Conservation (phyloP, 1,140 invertebrate genomes). For the Leptinotarsa lineolata region DNA sequence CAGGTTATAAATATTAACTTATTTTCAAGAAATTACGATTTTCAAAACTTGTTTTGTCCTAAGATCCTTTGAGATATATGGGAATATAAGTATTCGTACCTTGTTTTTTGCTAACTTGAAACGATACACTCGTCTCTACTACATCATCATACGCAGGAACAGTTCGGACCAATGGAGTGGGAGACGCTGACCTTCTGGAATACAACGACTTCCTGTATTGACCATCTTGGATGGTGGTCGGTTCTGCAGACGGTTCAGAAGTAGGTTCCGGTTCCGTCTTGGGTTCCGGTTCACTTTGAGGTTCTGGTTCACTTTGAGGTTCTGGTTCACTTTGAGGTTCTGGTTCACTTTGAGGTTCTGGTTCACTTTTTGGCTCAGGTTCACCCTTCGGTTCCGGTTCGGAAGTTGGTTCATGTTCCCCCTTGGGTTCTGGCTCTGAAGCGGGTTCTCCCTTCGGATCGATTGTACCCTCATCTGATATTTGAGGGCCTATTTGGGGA, state of each 20-base stretch:
- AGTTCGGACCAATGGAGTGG: constrained; percentile 35
- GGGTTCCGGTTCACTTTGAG: constrained; percentile 54
- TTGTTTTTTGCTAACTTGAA: constrained; percentile 63
- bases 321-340: constrained; percentile 56
- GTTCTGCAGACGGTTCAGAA: constrained; percentile 53
- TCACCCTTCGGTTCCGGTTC: constrained; percentile 53
- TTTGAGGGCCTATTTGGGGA: constrained; percentile 63
- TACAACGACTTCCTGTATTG: constrained; percentile 53
- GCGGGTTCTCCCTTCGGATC: constrained; percentile 51
- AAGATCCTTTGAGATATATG: no score
- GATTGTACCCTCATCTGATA: constrained; percentile 39
- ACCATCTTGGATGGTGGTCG: constrained; percentile 43
- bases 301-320: constrained; percentile 52
- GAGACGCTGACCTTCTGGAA: constrained; percentile 57
- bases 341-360: constrained; percentile 52
- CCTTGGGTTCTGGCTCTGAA: constrained; percentile 56
- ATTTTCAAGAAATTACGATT: no score
- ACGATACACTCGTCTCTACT: constrained; percentile 65
- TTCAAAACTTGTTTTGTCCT: no score
- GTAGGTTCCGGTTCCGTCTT: constrained; percentile 53
- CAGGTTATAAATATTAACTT: no score
- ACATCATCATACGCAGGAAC: constrained; percentile 56
- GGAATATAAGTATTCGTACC: constrained; percentile 52
- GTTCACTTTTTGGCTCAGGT: constrained; percentile 52
- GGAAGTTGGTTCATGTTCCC: constrained; percentile 48